Evolutionary conservation across 2,797 vertebrate species (phyloP), one percentile per base, ranked within the genome.

Genomic region (Trachops cirrhosus): DNA sequence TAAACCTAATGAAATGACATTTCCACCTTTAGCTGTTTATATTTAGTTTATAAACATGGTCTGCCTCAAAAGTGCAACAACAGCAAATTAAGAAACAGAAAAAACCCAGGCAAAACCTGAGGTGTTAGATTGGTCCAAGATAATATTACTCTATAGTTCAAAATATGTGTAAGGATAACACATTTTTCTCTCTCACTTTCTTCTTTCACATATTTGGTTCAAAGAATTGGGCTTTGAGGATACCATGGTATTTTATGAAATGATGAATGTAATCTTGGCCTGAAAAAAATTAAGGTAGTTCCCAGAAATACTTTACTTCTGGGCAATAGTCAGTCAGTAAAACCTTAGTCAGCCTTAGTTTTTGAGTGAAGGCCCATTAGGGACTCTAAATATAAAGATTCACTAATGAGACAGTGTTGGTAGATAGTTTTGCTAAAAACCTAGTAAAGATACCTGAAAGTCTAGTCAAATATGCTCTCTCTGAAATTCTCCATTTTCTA

Each of bases 401-500:
- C 52, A 46, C 54, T 70, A 89, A 57, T 87, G 78, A 79, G 70
- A 73, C 24, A 34, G 9, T 67, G 37, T 59, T 67, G 29, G 32
- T 11, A 64, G 52, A 52, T 22, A 59, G 75, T 57, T 79, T 93
- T 78, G 48, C 46, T 85, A 85, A 87, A 54, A 44, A 29, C 37
- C 26, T 34, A 14, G 24, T 57, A 48, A 67, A 44, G 9, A 75
- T 64, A 87, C 29, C 34, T 83, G 79, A 82, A 82, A 78, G 37
- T 71, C 50, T 75, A 73, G 68, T 86, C 44, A 83, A 37, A 89
- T 67, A 32, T 1, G 11, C 50, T 62, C 6, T 67, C 24, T 92
- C 94, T 80, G 68, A 80, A 93, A 57, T 75, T 78, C 46, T 93
- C 34, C 54, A 74, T 78, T 83, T 86, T 95, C 62, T 93, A 44